These are phyloP conservation scores for Archilochus colubris DNA, from an alignment of 2,113 vertebrate species.

Conservation along the genomic window DNA sequence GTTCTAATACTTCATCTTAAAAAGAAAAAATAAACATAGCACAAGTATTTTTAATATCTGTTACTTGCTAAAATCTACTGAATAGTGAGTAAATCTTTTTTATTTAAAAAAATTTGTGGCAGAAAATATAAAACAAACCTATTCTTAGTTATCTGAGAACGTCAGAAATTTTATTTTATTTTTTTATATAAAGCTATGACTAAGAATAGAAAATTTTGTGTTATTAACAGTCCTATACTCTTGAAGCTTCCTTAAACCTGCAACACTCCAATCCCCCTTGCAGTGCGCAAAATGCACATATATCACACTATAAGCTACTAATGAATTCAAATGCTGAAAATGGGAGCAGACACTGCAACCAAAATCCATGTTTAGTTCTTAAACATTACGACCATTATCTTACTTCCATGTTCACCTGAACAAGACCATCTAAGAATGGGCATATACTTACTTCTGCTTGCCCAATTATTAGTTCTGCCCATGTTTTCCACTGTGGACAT, in stretches of 20 bases:
- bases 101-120: background rate
- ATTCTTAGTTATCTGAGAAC: background rate
- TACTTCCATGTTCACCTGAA: background rate
- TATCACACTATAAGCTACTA: background rate
- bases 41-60: background rate
- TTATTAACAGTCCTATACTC: background rate
- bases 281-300: background rate
- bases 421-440: background rate
- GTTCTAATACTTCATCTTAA: background rate
- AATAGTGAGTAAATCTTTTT: background rate
- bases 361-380: background rate
- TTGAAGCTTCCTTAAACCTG: background rate
- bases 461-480: slow-evolving; percentile 96
- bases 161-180: background rate
- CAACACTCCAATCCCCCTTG: background rate
- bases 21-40: background rate
- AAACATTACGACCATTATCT: background rate
- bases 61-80: background rate
- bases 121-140: background rate
- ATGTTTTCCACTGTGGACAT: slow-evolving; percentile 98
- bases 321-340: background rate
- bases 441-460: slow-evolving; percentile 90
- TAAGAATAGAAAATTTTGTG: fast-evolving
- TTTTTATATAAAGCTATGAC: background rate
- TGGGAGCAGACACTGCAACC: background rate